These are phyloP conservation scores for Vesta saturnalis DNA, from an alignment of 2,888 invertebrate genomes.

Conservation along the genomic window DNA sequence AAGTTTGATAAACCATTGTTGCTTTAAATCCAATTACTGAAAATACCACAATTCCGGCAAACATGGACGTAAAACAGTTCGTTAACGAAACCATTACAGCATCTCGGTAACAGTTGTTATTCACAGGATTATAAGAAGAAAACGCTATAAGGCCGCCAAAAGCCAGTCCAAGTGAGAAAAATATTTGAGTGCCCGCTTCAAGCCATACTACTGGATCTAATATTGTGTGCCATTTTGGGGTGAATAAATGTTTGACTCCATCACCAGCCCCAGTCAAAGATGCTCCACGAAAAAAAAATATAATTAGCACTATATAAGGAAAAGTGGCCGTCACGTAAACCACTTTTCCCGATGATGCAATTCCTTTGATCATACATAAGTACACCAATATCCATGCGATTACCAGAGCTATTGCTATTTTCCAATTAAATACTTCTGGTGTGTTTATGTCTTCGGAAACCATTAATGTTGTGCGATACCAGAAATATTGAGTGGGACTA, in stretches of 20 bases:
- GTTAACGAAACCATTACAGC: conserved; percentile 92
- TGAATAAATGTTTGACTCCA: conserved; percentile 88
- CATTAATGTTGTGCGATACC: conserved; percentile 93
- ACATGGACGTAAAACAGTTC: conserved; percentile 95
- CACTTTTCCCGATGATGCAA: conserved; percentile 96
- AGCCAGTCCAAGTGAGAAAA: conserved; percentile 94
- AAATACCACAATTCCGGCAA: conserved; percentile 96
- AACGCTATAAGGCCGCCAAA: conserved; percentile 97
- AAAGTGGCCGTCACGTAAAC: conserved; percentile 97
- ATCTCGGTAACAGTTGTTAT: conserved; percentile 95
- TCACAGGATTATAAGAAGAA: conserved; percentile 95
- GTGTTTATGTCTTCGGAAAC: conserved; percentile 89
- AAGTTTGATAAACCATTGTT: conserved; percentile 83
- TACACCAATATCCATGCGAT: conserved; percentile 95
- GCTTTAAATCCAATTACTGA: conserved; percentile 95
- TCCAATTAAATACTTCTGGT: conserved; percentile 90
- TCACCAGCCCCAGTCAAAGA: conserved; percentile 85
- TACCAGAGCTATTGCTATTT: conserved; percentile 86
- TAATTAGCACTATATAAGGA: conserved; percentile 93
- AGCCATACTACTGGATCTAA: conserved; percentile 96
- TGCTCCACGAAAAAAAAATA: conserved; percentile 95
- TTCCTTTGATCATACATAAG: conserved; percentile 97
- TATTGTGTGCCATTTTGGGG: conserved; percentile 91
- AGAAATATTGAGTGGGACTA: conserved; percentile 93
- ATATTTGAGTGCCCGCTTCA: conserved; percentile 97